A percentile compares a stretch with the other conserved stretches of the same genome.
These are phyloP conservation scores for Amblyjoppa proteus DNA, from an alignment of 2,888 invertebrate genomes.

Conservation along the genomic window DNA sequence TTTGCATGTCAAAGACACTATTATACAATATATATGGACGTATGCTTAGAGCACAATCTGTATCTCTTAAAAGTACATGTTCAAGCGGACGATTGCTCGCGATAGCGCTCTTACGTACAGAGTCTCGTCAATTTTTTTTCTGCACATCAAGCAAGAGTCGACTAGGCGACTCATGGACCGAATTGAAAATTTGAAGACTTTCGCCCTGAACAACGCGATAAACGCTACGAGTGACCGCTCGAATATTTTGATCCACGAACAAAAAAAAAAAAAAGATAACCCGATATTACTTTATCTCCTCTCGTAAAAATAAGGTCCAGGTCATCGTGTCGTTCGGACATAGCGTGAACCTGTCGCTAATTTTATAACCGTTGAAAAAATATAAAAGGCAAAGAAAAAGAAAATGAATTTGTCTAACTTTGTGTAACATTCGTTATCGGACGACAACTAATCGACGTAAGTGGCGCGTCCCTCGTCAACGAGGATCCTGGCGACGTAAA, in stretches of 20 bases:
- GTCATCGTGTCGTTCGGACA: not conserved
- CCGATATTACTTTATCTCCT: not conserved
- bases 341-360: conserved; percentile 59
- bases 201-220: not conserved
- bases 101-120: too few species aligned
- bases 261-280: not conserved
- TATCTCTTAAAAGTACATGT: too few species aligned
- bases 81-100: too few species aligned
- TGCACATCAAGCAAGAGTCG: too few species aligned
- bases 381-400: conserved; percentile 15
- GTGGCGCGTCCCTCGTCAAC: conserved; percentile 87
- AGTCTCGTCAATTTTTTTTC: too few species aligned
- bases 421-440: conserved; percentile 1
- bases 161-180: not conserved
- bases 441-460: not conserved
- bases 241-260: not conserved
- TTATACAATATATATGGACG: too few species aligned
- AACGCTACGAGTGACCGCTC: not conserved
- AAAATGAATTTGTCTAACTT: not conserved
- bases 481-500: conserved; percentile 89
- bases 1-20: too few species aligned
- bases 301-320: too few species aligned
- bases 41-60: too few species aligned
- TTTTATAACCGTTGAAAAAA: not conserved
- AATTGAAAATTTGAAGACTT: not conserved